Evolutionary conservation across 2,888 invertebrate genomes (phyloP), one percentile per base, ranked within the genome.

Genomic region (Petrolisthes cinctipes): DNA sequence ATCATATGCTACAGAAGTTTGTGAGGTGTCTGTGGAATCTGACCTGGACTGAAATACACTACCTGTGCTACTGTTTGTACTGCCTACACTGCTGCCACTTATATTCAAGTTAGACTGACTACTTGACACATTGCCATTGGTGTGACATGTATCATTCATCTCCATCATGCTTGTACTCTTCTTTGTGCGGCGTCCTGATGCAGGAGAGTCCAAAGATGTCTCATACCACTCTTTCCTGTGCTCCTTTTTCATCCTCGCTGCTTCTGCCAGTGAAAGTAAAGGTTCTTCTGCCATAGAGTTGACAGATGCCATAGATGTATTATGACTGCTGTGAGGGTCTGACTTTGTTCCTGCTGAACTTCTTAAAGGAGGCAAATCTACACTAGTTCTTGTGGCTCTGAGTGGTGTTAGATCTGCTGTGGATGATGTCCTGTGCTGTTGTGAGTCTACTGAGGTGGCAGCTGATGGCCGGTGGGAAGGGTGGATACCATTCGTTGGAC

Each of bases 131-230:
- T 79, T 79, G 51, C 90, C 86, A 85, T 88, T 88, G 81, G 73
- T 86, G 7, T 83, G 78, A 73, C 87, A 88, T 17, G 87, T 76
- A 51, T 88, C 87, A 76, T 88, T 88, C 81, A 88, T 88, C 57
- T 88, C 87, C 9, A 57, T 80, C 79, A 85, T 87, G 54, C 83
- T 83, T 81, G 85, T 85, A 76, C 78, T 88, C 73, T 83, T 90
- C 78, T 85, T 80, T 20, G 85, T 37, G 79, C 89, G 90, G 14
- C 91, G 82, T 20, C 91, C 89, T 7, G 91, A 83, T 4, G 94
- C 93, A 4, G 94, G 94, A 0, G 94, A 94, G 92, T 95, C 95
- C 91, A 95, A 92, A 4, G 95, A 95, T 0, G 95, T 95, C 92
- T 95, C 95, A 92, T 95, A 95, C 95, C 95, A 95, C 91, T 95